Evolutionary conservation across 1,140 invertebrate species (phyloP).

Genomic region (Aricia agestis): DNA sequence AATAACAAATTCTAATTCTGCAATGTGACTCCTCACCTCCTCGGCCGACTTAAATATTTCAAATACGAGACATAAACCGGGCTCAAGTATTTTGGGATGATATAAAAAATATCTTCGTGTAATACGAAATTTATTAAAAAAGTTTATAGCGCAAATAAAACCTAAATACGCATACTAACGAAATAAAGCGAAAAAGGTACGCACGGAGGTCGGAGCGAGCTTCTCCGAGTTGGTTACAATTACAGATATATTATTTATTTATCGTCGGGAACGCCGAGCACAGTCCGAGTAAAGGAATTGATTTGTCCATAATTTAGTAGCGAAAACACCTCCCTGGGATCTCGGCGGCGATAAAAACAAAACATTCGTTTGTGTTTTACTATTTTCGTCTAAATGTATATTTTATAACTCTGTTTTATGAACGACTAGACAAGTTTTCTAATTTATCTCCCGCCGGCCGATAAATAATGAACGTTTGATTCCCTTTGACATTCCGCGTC

Average conservation of each 20-base stretch:
- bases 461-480: conserved; percentile 58
- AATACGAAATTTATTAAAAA: conserved; percentile 12
- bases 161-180: conserved; percentile 14
- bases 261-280: conserved; percentile 48
- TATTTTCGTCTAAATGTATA: conserved; percentile 64
- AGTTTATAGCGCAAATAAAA: conserved; percentile 16
- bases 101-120: conserved; percentile 4
- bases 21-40: not conserved
- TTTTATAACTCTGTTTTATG: conserved; percentile 43
- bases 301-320: conserved; percentile 73
- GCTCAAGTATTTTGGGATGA: not conserved
- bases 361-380: conserved; percentile 71
- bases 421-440: conserved; percentile 46
- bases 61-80: not conserved
- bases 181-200: conserved; percentile 17
- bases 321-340: conserved; percentile 64
- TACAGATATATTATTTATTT: conserved; percentile 74
- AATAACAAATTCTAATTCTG: not conserved
- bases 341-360: conserved; percentile 66
- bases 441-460: conserved; percentile 38
- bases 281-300: conserved; percentile 67
- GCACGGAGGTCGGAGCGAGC: conserved; percentile 5
- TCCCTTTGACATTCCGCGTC: conserved; percentile 62
- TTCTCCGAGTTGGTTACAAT: conserved; percentile 56
- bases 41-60: not conserved